A percentile compares a stretch with the other conserved stretches of the same genome.
phyloP scores from a whole-genome alignment of 2,797 vertebrate species.

The Premnoplex brunnescens region DNA sequence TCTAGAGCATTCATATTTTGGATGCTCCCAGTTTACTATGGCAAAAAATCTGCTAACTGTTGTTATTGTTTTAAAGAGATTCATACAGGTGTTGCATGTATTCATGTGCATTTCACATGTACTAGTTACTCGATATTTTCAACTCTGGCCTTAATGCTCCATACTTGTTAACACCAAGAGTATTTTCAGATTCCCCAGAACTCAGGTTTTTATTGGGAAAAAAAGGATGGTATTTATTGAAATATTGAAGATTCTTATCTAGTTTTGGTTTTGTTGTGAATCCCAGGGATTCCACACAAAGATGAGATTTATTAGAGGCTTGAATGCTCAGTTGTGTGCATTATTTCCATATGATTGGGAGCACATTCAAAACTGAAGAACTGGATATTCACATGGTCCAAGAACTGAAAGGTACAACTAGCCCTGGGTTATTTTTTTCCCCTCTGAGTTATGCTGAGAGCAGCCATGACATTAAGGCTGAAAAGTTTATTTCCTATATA shows the following conservation, averaged over 20 bases:
- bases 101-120: not conserved
- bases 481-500: conserved; percentile 56
- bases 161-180: not conserved
- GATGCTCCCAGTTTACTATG: not conserved
- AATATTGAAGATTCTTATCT: not conserved
- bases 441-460: conserved; percentile 8
- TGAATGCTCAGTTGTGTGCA: not conserved
- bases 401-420: conserved; percentile 15
- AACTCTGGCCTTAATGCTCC: not conserved
- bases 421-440: not conserved
- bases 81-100: not conserved
- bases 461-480: not conserved
- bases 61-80: not conserved
- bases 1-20: not conserved
- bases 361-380: not conserved
- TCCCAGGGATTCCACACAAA: not conserved
- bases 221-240: not conserved
- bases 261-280: not conserved
- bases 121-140: not conserved
- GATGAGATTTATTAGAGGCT: not conserved
- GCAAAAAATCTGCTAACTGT: not conserved
- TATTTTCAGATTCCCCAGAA: not conserved
- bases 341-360: conserved; percentile 5
- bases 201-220: not conserved
- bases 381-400: not conserved